These are phyloP conservation scores for Pogona vitticeps DNA, from an alignment of 2,113 vertebrate genomes.

Conservation along the genomic window DNA sequence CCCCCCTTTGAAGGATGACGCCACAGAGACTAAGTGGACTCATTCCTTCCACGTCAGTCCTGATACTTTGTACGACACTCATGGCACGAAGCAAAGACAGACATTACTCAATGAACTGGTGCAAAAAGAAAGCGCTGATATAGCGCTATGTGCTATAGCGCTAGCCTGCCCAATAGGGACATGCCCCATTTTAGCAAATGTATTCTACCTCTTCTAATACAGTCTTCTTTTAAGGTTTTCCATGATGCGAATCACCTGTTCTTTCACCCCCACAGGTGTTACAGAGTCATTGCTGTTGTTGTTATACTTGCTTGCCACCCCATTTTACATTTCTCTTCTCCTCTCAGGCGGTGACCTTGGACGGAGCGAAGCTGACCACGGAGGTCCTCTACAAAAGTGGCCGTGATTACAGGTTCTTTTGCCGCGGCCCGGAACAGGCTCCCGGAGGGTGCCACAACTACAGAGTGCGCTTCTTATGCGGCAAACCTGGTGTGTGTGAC, in stretches of 20 bases:
- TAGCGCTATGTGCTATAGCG: background rate
- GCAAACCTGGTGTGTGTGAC: constrained; percentile 87
- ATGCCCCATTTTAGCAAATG: no score
- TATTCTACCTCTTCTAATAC: background rate
- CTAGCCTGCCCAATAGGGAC: background rate
- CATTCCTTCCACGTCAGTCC: background rate
- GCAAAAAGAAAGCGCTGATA: background rate
- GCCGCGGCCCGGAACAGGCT: constrained; percentile 82
- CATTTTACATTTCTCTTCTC: constrained; percentile 27
- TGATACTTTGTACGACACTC: background rate
- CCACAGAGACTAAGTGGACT: background rate
- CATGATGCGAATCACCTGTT: background rate
- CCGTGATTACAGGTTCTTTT: constrained; percentile 90
- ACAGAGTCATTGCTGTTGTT: background rate
- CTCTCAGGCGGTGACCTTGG: constrained; percentile 81
- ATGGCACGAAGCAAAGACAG: background rate
- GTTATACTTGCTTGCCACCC: background rate
- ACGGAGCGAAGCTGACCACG: constrained; percentile 81
- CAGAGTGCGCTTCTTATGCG: constrained; percentile 92
- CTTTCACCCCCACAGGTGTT: background rate
- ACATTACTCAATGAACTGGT: constrained; percentile 25
- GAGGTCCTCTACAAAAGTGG: constrained; percentile 89
- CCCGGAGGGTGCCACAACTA: constrained; percentile 86
- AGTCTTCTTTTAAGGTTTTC: no score
- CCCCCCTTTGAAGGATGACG: background rate